Evolutionary conservation across 1,140 invertebrate species (phyloP).

Genomic region (Drosophila sturtevanti): DNA sequence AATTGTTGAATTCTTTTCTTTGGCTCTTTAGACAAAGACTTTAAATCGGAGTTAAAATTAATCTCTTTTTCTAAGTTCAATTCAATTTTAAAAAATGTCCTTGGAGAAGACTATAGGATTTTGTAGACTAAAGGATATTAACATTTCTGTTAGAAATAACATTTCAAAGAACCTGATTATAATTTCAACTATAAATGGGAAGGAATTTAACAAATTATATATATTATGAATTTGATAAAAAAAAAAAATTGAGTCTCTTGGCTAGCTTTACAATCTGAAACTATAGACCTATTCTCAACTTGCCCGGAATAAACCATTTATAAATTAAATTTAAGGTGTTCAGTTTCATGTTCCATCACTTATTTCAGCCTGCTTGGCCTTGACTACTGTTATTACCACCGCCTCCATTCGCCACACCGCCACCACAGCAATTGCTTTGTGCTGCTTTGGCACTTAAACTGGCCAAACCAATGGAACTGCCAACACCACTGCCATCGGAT

Average conservation of each 20-base stretch:
- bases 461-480: constrained; percentile 68
- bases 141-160: too few species aligned
- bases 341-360: constrained; percentile 23
- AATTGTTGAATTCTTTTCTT: too few species aligned
- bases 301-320: constrained; percentile 33
- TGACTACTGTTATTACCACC: constrained; percentile 60
- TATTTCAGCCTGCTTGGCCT: constrained; percentile 37
- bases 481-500: constrained; percentile 31
- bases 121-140: too few species aligned
- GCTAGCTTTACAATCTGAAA: neutral
- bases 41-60: too few species aligned
- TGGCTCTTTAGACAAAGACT: too few species aligned
- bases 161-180: too few species aligned
- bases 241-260: neutral
- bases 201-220: too few species aligned
- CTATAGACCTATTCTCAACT: neutral
- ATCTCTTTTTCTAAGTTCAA: too few species aligned
- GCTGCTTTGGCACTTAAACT: constrained; percentile 73
- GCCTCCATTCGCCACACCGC: constrained; percentile 37
- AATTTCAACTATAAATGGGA: too few species aligned
- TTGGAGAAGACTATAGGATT: too few species aligned
- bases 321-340: constrained; percentile 35
- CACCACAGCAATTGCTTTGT: constrained; percentile 72
- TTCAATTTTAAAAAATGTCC: too few species aligned
- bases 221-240: neutral